Percentiles rank a stretch among this genome's conserved stretches.
Evolutionary conservation across 2,113 vertebrate genomes (phyloP).

Genomic region (Fregata magnificens): DNA sequence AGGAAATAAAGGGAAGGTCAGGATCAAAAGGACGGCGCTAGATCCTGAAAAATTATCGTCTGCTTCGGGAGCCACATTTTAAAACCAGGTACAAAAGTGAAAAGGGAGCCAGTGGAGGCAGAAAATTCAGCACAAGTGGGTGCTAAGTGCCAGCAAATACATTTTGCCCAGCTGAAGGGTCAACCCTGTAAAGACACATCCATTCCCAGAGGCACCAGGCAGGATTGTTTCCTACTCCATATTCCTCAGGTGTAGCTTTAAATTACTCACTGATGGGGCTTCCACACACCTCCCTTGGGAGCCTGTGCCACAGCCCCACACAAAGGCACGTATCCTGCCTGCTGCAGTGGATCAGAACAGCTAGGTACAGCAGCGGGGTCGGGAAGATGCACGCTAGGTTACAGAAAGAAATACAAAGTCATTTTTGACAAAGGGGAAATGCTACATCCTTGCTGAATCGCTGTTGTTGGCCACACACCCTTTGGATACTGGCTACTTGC

Average conservation of each 20-base stretch:
- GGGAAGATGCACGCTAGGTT: neutral
- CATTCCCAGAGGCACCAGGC: neutral
- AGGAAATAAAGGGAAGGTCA: neutral
- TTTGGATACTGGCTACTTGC: neutral
- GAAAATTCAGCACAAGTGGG: fast-evolving
- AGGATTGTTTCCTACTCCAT: neutral
- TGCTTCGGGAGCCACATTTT: neutral
- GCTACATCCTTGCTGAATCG: neutral
- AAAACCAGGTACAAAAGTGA: neutral
- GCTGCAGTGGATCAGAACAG: neutral
- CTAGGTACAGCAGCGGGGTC: neutral
- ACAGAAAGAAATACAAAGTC: neutral
- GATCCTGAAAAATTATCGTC: neutral
- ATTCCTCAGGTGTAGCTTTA: neutral
- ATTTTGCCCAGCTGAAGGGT: neutral
- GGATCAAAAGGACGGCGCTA: neutral
- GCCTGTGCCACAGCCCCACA: neutral
- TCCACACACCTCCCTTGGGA: neutral
- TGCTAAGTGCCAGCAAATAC: neutral
- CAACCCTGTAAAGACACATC: neutral
- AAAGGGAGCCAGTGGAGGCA: neutral
- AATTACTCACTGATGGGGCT: neutral
- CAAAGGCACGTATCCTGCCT: neutral
- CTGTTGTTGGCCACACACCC: neutral
- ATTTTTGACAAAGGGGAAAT: neutral